Conservation (phyloP, 2,888 invertebrate genomes). For the Drosophila parthenogenetica region DNA sequence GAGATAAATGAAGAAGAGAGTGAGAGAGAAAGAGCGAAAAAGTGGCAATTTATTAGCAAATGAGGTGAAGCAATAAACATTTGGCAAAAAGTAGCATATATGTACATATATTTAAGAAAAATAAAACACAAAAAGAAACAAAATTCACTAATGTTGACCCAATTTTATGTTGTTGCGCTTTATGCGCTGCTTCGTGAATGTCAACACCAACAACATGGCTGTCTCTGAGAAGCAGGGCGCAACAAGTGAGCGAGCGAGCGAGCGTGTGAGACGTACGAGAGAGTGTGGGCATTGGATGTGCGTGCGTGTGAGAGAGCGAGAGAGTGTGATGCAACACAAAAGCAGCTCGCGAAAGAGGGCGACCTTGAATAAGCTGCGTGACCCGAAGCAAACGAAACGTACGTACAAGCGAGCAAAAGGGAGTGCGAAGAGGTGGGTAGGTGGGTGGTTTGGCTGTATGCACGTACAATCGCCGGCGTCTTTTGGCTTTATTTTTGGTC, state of each 20-base stretch:
- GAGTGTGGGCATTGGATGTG: slow-evolving; percentile 5
- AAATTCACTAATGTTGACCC: slow-evolving; percentile 71
- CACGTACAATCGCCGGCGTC: slow-evolving; percentile 50
- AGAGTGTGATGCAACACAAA: slow-evolving; percentile 67
- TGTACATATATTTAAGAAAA: slow-evolving; percentile 27
- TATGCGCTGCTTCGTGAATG: slow-evolving; percentile 71
- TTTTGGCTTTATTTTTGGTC: slow-evolving; percentile 70
- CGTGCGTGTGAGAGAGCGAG: slow-evolving; percentile 14
- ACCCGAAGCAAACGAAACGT: slow-evolving; percentile 52
- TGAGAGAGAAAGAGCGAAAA: slow-evolving; percentile 14
- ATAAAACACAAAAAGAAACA: slow-evolving; percentile 23
- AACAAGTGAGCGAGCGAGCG: slow-evolving; percentile 45
- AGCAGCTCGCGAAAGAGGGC: slow-evolving; percentile 72
- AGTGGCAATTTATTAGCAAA: slow-evolving; percentile 49
- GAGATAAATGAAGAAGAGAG: neutral
- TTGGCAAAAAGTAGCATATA: slow-evolving; percentile 57
- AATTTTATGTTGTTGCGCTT: slow-evolving; percentile 63
- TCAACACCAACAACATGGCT: slow-evolving; percentile 66
- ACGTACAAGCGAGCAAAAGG: slow-evolving; percentile 20
- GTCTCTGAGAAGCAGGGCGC: slow-evolving; percentile 28
- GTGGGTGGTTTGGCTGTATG: slow-evolving; percentile 1
- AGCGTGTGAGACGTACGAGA: slow-evolving; percentile 11
- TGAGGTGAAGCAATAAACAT: slow-evolving; percentile 58
- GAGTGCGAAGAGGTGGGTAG: neutral
- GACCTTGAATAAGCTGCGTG: slow-evolving; percentile 82